phyloP scores from a whole-genome alignment of 2,113 vertebrate genomes.

The Cygnus buccinator region DNA sequence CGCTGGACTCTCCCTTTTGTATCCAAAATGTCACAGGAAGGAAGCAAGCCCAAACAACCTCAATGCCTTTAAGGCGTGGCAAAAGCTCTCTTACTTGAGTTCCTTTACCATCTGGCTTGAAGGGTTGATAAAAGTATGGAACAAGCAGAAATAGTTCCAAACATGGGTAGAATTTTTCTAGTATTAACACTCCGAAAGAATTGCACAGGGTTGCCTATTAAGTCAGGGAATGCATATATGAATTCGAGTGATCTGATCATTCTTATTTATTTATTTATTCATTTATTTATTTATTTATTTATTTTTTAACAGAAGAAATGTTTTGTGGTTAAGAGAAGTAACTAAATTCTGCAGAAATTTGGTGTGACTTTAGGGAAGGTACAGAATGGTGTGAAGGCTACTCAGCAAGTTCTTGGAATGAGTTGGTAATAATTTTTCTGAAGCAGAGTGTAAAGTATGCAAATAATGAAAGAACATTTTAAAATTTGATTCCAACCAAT shows the following conservation, averaged over 20 bases:
- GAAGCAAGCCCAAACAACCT: neutral
- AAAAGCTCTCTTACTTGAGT: neutral
- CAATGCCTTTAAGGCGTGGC: rapidly evolving
- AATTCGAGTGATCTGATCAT: neutral
- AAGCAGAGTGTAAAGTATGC: neutral
- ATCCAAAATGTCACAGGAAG: neutral
- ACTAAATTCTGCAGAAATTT: neutral
- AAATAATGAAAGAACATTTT: neutral
- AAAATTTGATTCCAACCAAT: neutral
- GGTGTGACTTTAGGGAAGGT: neutral
- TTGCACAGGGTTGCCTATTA: neutral
- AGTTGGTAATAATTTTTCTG: neutral
- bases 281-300: too few relatives aligned
- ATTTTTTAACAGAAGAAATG: neutral
- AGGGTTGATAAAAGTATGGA: neutral
- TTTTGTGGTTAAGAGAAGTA: neutral
- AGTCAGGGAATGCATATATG: neutral
- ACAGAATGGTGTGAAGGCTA: neutral
- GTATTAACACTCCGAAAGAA: neutral
- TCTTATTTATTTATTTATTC: too few relatives aligned
- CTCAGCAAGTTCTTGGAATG: neutral
- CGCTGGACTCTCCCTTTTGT: neutral
- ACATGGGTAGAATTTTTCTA: neutral
- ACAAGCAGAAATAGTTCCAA: neutral
- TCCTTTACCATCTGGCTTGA: neutral